Conservation (phyloP, 2,888 invertebrate genomes). For the Pyrrhosoma nymphula region DNA sequence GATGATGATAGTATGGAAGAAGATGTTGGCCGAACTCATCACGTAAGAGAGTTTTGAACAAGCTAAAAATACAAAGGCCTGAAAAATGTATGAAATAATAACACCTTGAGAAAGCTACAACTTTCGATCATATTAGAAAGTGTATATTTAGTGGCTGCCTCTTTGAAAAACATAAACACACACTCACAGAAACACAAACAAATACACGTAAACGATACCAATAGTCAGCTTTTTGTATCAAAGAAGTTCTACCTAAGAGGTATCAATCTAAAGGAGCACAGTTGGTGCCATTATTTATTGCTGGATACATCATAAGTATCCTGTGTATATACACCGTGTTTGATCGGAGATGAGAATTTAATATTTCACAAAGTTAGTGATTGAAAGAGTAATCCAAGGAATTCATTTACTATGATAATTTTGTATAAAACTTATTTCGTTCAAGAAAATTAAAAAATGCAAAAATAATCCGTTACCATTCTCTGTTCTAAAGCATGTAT, state of each 20-base stretch:
- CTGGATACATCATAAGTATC: not conserved
- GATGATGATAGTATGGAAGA: not conserved
- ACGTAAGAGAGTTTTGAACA: not conserved
- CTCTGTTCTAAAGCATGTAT: not conserved
- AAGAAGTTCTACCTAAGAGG: not conserved
- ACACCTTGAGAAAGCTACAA: not conserved
- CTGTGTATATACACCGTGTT: not conserved
- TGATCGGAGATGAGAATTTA: not conserved
- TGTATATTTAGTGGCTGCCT: not conserved
- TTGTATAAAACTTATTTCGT: not conserved
- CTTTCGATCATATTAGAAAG: not conserved
- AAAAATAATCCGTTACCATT: not conserved
- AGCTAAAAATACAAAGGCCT: not conserved
- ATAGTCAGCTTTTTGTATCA: not conserved
- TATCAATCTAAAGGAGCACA: not conserved
- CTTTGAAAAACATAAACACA: not conserved
- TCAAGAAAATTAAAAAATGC: not conserved
- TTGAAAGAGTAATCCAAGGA: not conserved
- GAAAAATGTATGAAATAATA: not conserved
- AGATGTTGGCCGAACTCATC: conserved; percentile 11
- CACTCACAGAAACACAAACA: not conserved
- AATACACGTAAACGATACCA: not conserved
- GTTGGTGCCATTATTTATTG: not conserved
- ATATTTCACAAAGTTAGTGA: not conserved
- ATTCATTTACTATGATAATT: not conserved